A percentile compares a stretch with the other conserved stretches of the same genome.
Evolutionary conservation across 2,113 vertebrate genomes (phyloP).

Genomic region (Tenebrosternarchus preto): DNA sequence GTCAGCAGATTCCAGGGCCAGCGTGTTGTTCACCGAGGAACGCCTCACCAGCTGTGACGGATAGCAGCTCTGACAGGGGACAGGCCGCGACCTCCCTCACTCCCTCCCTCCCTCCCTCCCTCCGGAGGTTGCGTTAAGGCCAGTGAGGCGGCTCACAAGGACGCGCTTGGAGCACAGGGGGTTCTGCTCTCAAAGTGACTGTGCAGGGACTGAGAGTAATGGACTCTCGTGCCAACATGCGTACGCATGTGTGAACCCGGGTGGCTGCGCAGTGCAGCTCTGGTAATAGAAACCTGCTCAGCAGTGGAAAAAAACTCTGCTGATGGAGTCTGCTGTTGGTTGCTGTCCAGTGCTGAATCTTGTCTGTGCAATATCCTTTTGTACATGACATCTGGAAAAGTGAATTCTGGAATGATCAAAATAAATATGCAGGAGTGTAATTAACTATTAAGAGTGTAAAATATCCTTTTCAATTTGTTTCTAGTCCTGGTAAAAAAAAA

Average conservation of each 20-base stretch:
- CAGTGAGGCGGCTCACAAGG: conserved; percentile 2
- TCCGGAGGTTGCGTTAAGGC: conserved; percentile 24
- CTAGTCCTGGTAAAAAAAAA: too few species aligned
- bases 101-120: too few species aligned
- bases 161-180: neutral
- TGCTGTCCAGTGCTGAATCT: conserved; percentile 44
- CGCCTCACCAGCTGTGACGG: conserved; percentile 66
- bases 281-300: too few species aligned
- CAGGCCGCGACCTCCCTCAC: conserved; percentile 60
- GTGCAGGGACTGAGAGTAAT: neutral
- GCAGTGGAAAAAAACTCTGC: too few species aligned
- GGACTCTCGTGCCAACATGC: neutral
- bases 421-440: neutral
- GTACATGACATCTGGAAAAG: neutral
- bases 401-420: neutral
- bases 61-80: conserved; percentile 67
- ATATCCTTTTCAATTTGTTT: neutral
- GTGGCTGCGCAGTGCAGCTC: too few species aligned
- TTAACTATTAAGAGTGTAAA: neutral
- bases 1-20: conserved; percentile 72
- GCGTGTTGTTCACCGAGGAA: conserved; percentile 64
- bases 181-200: neutral
- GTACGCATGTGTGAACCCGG: too few species aligned
- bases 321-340: neutral
- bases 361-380: conserved; percentile 6